Conservation (phyloP, 2,797 vertebrate genomes). For the Pseudochaenichthys georgianus region DNA sequence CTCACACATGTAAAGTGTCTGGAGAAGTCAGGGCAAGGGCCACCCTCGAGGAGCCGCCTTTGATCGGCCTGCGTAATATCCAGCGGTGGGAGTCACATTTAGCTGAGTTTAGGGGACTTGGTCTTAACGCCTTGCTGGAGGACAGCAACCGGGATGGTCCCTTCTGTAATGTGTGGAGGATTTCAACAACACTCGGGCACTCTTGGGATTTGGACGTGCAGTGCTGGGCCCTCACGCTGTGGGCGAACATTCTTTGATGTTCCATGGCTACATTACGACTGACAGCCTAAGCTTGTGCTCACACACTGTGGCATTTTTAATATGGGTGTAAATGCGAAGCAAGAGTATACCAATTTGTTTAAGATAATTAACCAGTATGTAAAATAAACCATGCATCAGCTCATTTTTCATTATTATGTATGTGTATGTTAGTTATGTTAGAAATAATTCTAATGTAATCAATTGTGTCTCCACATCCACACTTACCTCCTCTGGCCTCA, state of each 20-base stretch:
- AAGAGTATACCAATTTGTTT: background rate
- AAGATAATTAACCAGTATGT: background rate
- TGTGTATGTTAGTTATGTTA: background rate
- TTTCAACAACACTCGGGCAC: slow-evolving; percentile 38
- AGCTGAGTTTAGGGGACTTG: slow-evolving; percentile 68
- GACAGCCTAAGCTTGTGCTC: slow-evolving; percentile 41
- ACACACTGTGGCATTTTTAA: slow-evolving; percentile 16
- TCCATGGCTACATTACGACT: slow-evolving; percentile 34
- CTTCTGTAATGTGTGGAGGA: slow-evolving; percentile 52
- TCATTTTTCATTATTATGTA: background rate
- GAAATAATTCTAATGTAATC: background rate
- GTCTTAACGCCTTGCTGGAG: slow-evolving; percentile 64
- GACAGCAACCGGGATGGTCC: slow-evolving; percentile 53
- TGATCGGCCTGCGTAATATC: slow-evolving; percentile 68
- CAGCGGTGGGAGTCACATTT: slow-evolving; percentile 73
- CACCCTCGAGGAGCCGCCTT: slow-evolving; percentile 65
- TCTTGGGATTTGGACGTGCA: slow-evolving; percentile 35
- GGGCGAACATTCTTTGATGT: slow-evolving; percentile 52
- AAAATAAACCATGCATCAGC: background rate
- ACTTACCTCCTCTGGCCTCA: slow-evolving; percentile 83
- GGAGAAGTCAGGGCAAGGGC: slow-evolving; percentile 55
- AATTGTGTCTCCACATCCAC: background rate
- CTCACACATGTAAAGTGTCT: slow-evolving; percentile 51
- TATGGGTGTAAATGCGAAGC: slow-evolving; percentile 6
- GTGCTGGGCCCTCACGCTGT: slow-evolving; percentile 37